These are phyloP conservation scores for Macropus fuliginosus DNA, from an alignment of 2,797 vertebrate genomes.

Conservation along the genomic window DNA sequence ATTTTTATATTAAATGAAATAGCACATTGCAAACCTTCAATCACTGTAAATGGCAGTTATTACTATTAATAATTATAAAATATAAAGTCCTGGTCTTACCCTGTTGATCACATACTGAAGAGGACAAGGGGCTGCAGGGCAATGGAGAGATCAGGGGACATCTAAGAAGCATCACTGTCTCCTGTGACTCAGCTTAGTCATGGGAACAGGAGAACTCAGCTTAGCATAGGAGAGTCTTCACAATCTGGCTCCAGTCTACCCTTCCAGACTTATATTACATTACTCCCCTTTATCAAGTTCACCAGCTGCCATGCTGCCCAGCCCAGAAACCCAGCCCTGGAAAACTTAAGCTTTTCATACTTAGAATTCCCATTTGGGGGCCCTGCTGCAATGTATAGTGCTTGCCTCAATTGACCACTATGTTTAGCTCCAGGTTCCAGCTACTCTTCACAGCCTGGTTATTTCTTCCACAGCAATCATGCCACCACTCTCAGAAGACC, in stretches of 20 bases:
- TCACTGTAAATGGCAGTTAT: not conserved
- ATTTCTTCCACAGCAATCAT: not conserved
- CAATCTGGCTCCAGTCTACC: not conserved
- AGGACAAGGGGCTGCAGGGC: not conserved
- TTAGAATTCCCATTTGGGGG: not conserved
- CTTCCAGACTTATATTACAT: not conserved
- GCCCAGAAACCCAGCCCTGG: not conserved
- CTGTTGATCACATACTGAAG: not conserved
- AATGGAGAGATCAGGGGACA: not conserved
- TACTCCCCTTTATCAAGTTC: not conserved
- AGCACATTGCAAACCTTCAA: not conserved
- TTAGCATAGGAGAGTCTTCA: not conserved
- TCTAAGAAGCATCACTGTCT: not conserved
- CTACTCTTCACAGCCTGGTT: not conserved
- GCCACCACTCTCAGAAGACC: not conserved
- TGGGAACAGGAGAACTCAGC: not conserved
- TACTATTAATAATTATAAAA: not conserved
- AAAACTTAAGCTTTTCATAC: not conserved
- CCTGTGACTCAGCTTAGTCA: not conserved
- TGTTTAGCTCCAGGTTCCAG: not conserved
- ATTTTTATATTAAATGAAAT: not conserved
- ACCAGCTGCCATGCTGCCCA: not conserved
- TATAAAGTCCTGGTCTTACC: not conserved
- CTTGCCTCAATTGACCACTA: no score
- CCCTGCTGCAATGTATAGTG: not conserved